Base-by-base conservation (phyloP, 1,140 invertebrate species). In the Drosophila bocki region DNA sequence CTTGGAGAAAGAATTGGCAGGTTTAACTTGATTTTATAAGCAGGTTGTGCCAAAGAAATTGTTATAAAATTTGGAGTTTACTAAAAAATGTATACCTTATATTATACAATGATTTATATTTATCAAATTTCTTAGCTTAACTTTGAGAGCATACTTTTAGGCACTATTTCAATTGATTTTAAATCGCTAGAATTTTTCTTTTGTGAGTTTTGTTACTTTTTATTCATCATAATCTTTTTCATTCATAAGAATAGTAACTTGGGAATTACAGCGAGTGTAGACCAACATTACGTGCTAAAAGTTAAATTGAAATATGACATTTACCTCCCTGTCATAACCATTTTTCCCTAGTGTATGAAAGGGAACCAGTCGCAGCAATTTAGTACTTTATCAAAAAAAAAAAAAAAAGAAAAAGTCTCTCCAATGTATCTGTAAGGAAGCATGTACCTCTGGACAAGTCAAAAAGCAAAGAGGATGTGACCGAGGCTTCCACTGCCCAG, bases 401-500 rank as follows among this genome's bases (percentile, higher is more conserved):
- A 65, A 0, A 47, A 17, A 47, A 19, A 45, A 17, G 7, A 48
- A 8, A 2, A 45, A 29, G 26, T 29, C 32, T 13, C 32, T 70
- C 62, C n/a, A 65, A 33, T 53, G 32, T 29, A 54, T 53, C 67
- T 68, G 62, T 47, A 56, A 39, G 67, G 63, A 68, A 70, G 64
- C 67, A 70, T 68, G 67, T 68, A 70, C 39, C 48, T 70, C 67
- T 70, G 32, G 51, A 65, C 67, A 70, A 70, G 63, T 70, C 48
- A 39, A 47, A 26, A 26, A 42, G 7, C 19, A 59, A 47, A 13
- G 63, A 75, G 53, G 58, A 76, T 75, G 59, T 64, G 72, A 33
- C 59, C 48, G 71, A 48, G 61, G 72, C 26, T 45, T 42, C 32
- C 45, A 77, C 75, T 68, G 74, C 62, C 74, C 75, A 69, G 75